Percentiles rank a stretch among this genome's conserved stretches.
These are phyloP conservation scores for Gavialis gangeticus DNA, from an alignment of 2,113 vertebrate genomes.

Conservation along the genomic window DNA sequence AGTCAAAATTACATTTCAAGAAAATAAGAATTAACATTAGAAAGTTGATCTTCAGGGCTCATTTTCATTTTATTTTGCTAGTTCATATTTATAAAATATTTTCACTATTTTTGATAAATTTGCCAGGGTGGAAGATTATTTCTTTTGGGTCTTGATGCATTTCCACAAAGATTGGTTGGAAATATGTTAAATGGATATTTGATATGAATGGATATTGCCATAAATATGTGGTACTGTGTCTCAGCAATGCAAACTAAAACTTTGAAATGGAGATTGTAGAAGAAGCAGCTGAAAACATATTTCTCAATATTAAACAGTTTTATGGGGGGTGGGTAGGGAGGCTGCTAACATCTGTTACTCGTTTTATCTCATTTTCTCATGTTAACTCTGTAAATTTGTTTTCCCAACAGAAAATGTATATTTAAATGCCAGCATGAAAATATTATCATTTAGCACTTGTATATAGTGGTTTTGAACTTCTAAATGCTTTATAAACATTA, in stretches of 20 bases:
- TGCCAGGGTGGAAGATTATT: neutral
- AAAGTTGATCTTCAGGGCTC: neutral
- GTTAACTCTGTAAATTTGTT: neutral
- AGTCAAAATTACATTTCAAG: constrained; percentile 9
- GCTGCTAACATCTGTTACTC: neutral
- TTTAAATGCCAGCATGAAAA: neutral
- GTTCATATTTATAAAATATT: neutral
- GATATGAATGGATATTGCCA: neutral
- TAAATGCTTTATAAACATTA: neutral
- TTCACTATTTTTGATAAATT: constrained; percentile 3
- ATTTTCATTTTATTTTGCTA: neutral
- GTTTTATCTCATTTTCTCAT: neutral
- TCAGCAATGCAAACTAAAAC: neutral
- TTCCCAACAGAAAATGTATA: neutral
- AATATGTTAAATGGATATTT: neutral
- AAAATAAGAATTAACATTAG: neutral
- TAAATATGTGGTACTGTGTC: neutral
- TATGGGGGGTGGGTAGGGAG: neutral
- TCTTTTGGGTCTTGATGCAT: constrained; percentile 9
- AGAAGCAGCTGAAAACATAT: neutral
- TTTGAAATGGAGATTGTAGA: neutral
- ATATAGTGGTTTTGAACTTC: neutral
- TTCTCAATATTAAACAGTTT: neutral
- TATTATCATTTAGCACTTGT: neutral
- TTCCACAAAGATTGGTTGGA: neutral